Conservation (phyloP, 2,888 invertebrate genomes). For the Sinohyriopsis cumingii region DNA sequence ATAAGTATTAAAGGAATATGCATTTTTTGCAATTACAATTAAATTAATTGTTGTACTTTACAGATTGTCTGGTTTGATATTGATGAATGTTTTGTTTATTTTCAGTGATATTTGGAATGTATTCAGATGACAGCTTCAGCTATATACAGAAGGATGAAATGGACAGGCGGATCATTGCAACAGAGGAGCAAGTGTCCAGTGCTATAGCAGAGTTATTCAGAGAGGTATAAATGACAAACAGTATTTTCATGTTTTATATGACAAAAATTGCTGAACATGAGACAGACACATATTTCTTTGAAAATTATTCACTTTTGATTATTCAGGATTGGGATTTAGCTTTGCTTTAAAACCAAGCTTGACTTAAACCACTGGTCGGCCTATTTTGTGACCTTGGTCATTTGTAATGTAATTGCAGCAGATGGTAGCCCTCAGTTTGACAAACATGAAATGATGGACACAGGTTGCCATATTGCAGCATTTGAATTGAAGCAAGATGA, state of each 20-base stretch:
- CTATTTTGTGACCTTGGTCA: no score
- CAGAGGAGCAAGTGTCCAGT: slow-evolving; percentile 74
- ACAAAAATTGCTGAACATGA: not conserved
- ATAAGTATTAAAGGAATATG: not conserved
- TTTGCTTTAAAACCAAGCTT: no score
- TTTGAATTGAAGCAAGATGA: no score
- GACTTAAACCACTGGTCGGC: no score
- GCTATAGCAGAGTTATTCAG: slow-evolving; percentile 73
- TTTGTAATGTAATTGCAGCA: no score
- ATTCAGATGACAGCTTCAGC: slow-evolving; percentile 85
- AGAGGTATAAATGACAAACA: slow-evolving; percentile 66
- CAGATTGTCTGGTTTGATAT: not conserved
- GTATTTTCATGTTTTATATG: slow-evolving; percentile 3
- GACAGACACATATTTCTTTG: not conserved
- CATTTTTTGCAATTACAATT: not conserved
- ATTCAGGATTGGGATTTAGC: no score
- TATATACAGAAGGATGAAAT: slow-evolving; percentile 85
- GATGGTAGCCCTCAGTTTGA: no score
- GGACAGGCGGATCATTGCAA: slow-evolving; percentile 74
- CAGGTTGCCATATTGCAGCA: no score
- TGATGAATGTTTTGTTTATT: slow-evolving; percentile 32
- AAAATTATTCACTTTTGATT: no score
- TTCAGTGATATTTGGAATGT: slow-evolving; percentile 88
- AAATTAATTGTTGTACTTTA: not conserved
- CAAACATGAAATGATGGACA: no score